Conservation (phyloP, 1,140 invertebrate genomes). For the Ephestia elutella region DNA sequence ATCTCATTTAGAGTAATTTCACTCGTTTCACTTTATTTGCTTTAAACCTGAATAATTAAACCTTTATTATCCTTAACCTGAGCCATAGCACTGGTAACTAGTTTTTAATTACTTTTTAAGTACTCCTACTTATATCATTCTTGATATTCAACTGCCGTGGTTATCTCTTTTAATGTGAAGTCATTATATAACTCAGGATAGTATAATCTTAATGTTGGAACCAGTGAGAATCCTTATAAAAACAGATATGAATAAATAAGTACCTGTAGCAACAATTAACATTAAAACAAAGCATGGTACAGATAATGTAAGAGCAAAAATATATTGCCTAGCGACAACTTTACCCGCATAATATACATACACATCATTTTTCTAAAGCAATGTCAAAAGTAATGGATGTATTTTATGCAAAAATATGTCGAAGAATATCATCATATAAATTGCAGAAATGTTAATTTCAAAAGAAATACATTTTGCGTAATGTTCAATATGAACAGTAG, state of each 20-base stretch:
- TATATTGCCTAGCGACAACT: neutral
- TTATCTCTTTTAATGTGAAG: conserved; percentile 26
- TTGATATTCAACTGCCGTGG: conserved; percentile 15
- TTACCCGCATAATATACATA: neutral
- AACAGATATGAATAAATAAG: neutral
- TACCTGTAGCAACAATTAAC: conserved; percentile 1
- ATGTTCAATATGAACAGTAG: too few relatives aligned
- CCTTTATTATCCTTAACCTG: conserved; percentile 32
- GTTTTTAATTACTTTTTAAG: conserved; percentile 46
- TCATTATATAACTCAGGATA: conserved; percentile 19
- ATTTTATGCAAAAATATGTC: neutral
- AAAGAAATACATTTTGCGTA: neutral
- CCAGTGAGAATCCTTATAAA: conserved; percentile 3
- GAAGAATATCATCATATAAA: neutral
- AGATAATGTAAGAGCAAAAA: neutral
- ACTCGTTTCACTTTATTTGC: conserved; percentile 16
- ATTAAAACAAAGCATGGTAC: neutral
- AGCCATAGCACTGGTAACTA: conserved; percentile 26
- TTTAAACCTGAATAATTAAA: conserved; percentile 28
- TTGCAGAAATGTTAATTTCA: neutral
- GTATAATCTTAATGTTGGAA: conserved; percentile 2
- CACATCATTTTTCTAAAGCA: neutral
- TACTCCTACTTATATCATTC: conserved; percentile 30
- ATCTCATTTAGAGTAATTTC: conserved; percentile 15
- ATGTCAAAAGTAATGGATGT: neutral